Percentiles rank a stretch among this genome's conserved stretches.
Evolutionary conservation across 1,140 invertebrate species (phyloP).

Genomic region (Orchesella cincta): DNA sequence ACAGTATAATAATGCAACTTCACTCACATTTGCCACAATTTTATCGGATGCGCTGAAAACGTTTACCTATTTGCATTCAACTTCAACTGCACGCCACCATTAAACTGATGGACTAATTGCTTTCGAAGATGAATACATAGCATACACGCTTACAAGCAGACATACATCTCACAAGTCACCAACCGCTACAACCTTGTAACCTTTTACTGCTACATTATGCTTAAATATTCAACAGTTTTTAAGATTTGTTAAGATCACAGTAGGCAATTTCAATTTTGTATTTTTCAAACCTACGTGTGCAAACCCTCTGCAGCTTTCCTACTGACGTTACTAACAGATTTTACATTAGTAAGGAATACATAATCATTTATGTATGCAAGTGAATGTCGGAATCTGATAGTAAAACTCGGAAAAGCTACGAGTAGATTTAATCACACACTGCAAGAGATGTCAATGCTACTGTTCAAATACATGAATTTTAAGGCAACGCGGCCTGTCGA

Average conservation of each 20-base stretch:
- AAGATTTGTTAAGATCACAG: constrained; percentile 17
- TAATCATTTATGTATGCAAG: background rate
- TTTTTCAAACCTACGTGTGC: background rate
- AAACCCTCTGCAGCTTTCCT: background rate
- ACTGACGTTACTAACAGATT: too few relatives aligned
- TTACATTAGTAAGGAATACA: too few relatives aligned
- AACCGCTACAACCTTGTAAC: too few relatives aligned
- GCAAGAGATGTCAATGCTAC: too few relatives aligned
- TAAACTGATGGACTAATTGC: background rate
- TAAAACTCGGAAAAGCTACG: background rate
- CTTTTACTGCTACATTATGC: background rate
- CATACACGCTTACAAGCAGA: background rate
- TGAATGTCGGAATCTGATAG: background rate
- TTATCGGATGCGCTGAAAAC: background rate
- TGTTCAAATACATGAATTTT: too few relatives aligned
- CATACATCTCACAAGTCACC: background rate
- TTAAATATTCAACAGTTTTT: too few relatives aligned
- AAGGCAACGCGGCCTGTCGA: too few relatives aligned
- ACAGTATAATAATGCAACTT: too few relatives aligned
- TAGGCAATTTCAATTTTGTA: constrained; percentile 3
- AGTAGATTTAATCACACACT: too few relatives aligned
- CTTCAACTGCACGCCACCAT: background rate
- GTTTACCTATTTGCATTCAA: background rate
- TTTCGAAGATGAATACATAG: background rate
- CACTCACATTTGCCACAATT: background rate